Evolutionary conservation across 2,888 invertebrate species (phyloP).

Genomic region (Morinoia aosen): DNA sequence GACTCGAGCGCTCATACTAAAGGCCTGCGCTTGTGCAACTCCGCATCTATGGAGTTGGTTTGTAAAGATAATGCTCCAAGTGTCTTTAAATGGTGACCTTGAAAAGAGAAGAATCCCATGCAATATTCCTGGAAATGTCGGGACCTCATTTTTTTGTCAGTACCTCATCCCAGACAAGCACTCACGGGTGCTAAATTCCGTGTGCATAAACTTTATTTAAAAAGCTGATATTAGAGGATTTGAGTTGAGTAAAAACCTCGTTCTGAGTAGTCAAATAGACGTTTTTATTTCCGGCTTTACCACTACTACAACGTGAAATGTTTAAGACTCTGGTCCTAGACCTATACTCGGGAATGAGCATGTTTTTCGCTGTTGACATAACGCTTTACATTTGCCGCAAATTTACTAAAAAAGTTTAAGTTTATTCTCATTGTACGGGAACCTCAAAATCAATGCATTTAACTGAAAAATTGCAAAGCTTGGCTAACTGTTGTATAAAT

Average conservation of each 20-base stretch:
- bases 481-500: background rate
- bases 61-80: background rate
- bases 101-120: background rate
- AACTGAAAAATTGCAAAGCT: background rate
- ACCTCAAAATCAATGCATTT: background rate
- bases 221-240: no score
- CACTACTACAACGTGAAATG: no score
- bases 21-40: background rate
- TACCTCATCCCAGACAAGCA: no score
- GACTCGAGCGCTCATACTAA: background rate
- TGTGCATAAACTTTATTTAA: no score
- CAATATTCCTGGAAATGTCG: background rate
- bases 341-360: background rate
- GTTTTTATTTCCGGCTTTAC: no score
- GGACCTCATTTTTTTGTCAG: background rate
- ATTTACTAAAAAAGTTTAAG: background rate
- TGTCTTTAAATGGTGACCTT: background rate
- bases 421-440: background rate
- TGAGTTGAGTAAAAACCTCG: no score
- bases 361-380: background rate
- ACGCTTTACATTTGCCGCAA: background rate
- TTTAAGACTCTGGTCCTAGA: no score
- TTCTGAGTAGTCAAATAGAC: no score
- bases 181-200: no score
- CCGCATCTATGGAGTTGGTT: background rate